Percentiles rank a stretch among this genome's conserved stretches.
Conservation (phyloP, 2,113 vertebrate species). For the Austrofundulus limnaeus region DNA sequence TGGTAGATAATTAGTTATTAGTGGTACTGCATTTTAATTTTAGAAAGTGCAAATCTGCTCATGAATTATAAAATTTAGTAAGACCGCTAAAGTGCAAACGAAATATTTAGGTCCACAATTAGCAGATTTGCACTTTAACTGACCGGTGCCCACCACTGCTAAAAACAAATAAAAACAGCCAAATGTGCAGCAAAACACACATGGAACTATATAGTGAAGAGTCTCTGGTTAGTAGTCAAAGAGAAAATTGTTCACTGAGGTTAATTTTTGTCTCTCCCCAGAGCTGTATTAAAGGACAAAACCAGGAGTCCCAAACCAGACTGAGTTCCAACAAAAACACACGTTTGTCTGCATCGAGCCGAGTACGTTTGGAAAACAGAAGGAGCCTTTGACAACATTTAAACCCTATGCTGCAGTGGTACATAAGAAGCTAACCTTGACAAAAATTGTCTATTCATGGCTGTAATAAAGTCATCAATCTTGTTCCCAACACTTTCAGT, state of each 20-base stretch:
- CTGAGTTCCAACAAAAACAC: slow-evolving; percentile 23
- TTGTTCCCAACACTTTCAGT: slow-evolving; percentile 25
- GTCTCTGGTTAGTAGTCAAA: slow-evolving; percentile 49
- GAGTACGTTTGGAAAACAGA: slow-evolving; percentile 15
- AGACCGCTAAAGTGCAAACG: too few relatives aligned
- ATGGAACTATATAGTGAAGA: slow-evolving; percentile 33
- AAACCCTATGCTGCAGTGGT: background rate
- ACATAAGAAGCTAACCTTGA: slow-evolving; percentile 13
- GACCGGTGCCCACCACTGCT: too few relatives aligned
- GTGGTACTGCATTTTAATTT: too few relatives aligned
- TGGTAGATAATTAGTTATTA: too few relatives aligned
- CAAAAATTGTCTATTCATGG: slow-evolving; percentile 28
- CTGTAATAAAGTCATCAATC: slow-evolving; percentile 60
- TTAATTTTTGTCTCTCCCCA: slow-evolving; percentile 52
- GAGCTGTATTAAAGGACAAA: slow-evolving; percentile 53
- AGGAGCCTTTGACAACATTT: slow-evolving; percentile 21
- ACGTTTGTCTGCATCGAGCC: slow-evolving; percentile 19
- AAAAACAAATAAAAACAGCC: slow-evolving; percentile 51
- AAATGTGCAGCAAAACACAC: slow-evolving; percentile 19
- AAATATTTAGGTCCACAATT: too few relatives aligned
- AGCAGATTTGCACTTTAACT: too few relatives aligned
- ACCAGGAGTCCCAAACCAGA: slow-evolving; percentile 31
- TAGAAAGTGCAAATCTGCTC: too few relatives aligned
- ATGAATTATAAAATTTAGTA: too few relatives aligned
- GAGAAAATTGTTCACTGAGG: slow-evolving; percentile 55